These are phyloP conservation scores for Thymelicus acteon DNA, from an alignment of 2,888 invertebrate genomes.

Conservation along the genomic window DNA sequence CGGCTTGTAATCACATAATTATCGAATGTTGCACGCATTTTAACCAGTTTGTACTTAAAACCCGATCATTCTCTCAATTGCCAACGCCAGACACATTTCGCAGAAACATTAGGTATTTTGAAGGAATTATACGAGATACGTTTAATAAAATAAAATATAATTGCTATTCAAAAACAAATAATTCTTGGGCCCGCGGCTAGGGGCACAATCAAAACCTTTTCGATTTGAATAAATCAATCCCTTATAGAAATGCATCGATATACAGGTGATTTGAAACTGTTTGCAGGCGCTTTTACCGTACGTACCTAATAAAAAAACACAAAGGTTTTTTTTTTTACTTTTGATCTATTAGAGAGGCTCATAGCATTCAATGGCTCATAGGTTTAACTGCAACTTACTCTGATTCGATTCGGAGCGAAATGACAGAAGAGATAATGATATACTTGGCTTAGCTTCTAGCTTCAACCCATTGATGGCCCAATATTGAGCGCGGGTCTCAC, in stretches of 20 bases:
- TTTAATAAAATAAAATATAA: conserved; percentile 83
- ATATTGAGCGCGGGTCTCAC: no score
- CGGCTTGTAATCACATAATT: conserved; percentile 59
- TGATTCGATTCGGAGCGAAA: no score
- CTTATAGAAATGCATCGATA: conserved; percentile 79
- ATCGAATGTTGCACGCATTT: conserved; percentile 57
- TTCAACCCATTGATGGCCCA: no score
- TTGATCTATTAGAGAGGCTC: no score
- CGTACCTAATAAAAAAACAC: no score
- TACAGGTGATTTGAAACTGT: conserved; percentile 56
- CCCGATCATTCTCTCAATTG: conserved; percentile 49
- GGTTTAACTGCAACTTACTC: no score
- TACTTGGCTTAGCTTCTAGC: no score
- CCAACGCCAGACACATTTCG: conserved; percentile 71
- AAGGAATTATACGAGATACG: conserved; percentile 70
- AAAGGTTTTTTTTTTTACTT: no score
- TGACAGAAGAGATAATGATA: no score
- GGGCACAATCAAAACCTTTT: conserved; percentile 77
- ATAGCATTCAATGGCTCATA: no score
- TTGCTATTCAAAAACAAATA: conserved; percentile 84
- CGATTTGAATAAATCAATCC: conserved; percentile 84
- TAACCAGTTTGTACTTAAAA: conserved; percentile 44
- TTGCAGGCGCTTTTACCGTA: background rate
- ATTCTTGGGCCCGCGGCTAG: conserved; percentile 72
- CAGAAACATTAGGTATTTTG: conserved; percentile 72